Conservation (phyloP, 2,113 vertebrate genomes). For the Puffinus mauretanicus region DNA sequence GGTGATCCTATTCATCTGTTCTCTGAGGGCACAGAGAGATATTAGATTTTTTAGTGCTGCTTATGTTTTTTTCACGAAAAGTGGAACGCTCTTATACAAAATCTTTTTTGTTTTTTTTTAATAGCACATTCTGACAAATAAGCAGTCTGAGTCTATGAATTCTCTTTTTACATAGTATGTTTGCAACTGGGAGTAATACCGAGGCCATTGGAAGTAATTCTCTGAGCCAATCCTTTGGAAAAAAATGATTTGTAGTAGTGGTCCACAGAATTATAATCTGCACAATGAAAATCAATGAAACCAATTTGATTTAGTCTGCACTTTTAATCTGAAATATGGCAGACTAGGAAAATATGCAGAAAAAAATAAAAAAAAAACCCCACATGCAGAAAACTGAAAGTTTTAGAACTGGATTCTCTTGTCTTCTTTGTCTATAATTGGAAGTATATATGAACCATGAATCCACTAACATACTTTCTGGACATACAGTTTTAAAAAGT, state of each 20-base stretch:
- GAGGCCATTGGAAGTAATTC: neutral
- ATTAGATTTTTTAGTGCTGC: conserved; percentile 31
- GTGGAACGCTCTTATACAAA: neutral
- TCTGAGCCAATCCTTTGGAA: neutral
- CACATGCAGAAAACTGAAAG: neutral
- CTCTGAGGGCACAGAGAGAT: neutral
- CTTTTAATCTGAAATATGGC: neutral
- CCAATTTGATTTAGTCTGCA: neutral
- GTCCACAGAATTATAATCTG: neutral
- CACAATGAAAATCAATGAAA: neutral
- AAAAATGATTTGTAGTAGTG: neutral
- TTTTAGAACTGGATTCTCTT: neutral
- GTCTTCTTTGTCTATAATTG: neutral
- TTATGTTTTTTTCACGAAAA: neutral
- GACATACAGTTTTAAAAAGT: neutral
- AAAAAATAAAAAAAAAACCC: neutral
- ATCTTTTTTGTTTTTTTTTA: neutral
- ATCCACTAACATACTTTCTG: neutral
- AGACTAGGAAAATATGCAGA: neutral
- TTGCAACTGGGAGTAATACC: neutral
- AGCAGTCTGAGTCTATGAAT: neutral
- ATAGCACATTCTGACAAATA: neutral
- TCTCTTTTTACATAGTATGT: neutral
- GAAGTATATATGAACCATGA: neutral
- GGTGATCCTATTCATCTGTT: neutral